Percentiles rank a stretch among this genome's conserved stretches.
These are phyloP conservation scores for Heliconius himera DNA, from an alignment of 1,140 invertebrate genomes.

Conservation along the genomic window DNA sequence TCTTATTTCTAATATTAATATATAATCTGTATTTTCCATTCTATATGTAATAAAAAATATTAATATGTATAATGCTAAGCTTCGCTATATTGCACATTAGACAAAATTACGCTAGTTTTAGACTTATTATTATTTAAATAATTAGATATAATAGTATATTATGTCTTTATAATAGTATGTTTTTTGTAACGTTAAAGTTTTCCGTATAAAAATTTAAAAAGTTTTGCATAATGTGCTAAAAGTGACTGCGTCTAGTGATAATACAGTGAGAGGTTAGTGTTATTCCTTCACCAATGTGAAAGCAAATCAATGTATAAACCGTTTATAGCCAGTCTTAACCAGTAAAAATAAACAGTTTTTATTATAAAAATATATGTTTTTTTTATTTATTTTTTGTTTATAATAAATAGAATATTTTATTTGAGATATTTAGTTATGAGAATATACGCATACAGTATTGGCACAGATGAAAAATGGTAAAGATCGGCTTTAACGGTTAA, in stretches of 20 bases:
- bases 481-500: not conserved
- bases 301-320: not conserved
- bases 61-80: slow-evolving; percentile 7
- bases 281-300: slow-evolving; percentile 16
- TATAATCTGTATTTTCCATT: slow-evolving; percentile 8
- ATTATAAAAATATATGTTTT: no score
- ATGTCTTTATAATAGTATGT: no score
- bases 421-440: no score
- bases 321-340: slow-evolving; percentile 19
- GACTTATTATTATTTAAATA: not conserved
- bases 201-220: not conserved
- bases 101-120: not conserved
- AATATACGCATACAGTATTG: not conserved
- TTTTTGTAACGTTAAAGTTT: not conserved
- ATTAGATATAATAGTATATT: no score
- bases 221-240: slow-evolving; percentile 32
- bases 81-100: slow-evolving; percentile 6
- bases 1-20: not conserved
- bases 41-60: slow-evolving; percentile 6
- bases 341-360: not conserved
- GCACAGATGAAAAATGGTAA: not conserved
- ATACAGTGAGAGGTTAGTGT: slow-evolving; percentile 21
- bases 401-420: no score
- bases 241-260: slow-evolving; percentile 26
- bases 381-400: no score